Conservation (phyloP, 2,888 invertebrate species). For the Trichopria drosophilae region DNA sequence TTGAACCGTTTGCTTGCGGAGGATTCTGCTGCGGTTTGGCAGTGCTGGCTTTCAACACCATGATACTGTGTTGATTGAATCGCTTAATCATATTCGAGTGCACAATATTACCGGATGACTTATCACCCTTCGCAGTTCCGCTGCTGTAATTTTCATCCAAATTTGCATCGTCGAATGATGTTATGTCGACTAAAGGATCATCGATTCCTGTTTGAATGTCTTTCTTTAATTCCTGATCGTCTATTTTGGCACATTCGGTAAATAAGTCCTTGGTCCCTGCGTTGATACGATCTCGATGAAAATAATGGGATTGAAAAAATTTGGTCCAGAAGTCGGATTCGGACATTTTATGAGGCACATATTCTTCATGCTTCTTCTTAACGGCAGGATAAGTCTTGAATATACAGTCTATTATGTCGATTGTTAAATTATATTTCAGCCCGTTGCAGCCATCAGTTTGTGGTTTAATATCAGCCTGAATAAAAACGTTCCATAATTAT, state of each 20-base stretch:
- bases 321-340: conserved; percentile 99
- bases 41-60: conserved; percentile 68
- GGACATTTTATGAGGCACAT: conserved; percentile 92
- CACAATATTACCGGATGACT: conserved; percentile 67
- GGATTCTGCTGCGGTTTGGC: conserved; percentile 34
- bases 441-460: conserved; percentile 97
- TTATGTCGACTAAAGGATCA: conserved; percentile 82
- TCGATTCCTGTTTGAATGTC: conserved; percentile 78
- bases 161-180: conserved; percentile 75
- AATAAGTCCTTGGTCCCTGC: conserved; percentile 93
- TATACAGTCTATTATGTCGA: conserved; percentile 96
- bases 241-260: conserved; percentile 95
- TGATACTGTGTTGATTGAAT: conserved; percentile 97
- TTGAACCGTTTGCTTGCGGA: conserved; percentile 53
- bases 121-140: conserved; percentile 57
- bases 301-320: conserved; percentile 99
- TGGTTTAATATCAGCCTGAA: conserved; percentile 92
- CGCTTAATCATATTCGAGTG: conserved; percentile 92
- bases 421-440: conserved; percentile 93
- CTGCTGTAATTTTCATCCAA: conserved; percentile 69
- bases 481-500: conserved; percentile 42
- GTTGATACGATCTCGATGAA: conserved; percentile 90
- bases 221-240: conserved; percentile 79
- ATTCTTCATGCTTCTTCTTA: conserved; percentile 92
- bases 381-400: conserved; percentile 99